Evolutionary conservation across 2,888 invertebrate species (phyloP).

Genomic region (Ophion slaviceki): DNA sequence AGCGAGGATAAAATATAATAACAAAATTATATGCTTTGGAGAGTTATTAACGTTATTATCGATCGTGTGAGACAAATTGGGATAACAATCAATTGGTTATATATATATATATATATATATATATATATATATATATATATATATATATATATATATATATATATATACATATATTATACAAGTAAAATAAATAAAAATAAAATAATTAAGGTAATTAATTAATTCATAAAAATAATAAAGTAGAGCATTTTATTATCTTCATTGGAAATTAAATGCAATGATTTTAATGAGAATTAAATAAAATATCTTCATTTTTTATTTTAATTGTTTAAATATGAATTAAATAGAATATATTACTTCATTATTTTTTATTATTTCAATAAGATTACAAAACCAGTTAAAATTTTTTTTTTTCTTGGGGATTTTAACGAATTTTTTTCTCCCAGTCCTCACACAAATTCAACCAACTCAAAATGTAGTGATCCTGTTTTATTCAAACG

Average conservation of each 20-base stretch:
- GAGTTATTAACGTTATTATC: conserved; percentile 45
- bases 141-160: not conserved
- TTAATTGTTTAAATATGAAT: not conserved
- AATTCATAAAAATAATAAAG: too few relatives aligned
- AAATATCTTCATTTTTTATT: too few relatives aligned
- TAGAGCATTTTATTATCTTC: too few relatives aligned
- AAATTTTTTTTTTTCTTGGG: not conserved
- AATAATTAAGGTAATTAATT: too few relatives aligned
- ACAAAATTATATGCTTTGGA: conserved; percentile 38
- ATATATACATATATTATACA: not conserved
- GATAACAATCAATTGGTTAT: not conserved
- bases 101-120: not conserved
- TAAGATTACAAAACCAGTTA: too few relatives aligned
- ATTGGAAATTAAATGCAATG: too few relatives aligned
- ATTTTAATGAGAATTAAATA: too few relatives aligned
- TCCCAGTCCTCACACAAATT: not conserved
- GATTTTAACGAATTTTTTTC: not conserved
- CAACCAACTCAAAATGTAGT: not conserved
- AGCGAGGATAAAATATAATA: conserved; percentile 45
- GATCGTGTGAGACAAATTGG: not conserved
- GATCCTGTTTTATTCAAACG: not conserved
- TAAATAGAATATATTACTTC: not conserved
- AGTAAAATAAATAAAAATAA: too few relatives aligned
- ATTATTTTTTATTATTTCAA: too few relatives aligned
- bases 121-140: not conserved